Evolutionary conservation across 2,888 invertebrate species (phyloP).

Genomic region (Bellardia bayeri): DNA sequence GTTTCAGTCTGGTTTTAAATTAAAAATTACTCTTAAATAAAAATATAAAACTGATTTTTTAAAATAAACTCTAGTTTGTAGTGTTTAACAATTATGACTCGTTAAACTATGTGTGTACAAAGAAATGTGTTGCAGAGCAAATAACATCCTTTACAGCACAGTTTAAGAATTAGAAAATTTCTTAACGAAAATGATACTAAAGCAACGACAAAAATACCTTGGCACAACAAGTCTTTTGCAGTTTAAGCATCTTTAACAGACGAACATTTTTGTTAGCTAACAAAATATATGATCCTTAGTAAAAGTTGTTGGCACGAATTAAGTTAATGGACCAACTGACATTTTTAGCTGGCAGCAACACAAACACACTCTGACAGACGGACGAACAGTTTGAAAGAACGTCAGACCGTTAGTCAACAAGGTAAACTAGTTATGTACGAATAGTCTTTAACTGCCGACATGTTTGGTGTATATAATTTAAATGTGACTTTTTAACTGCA

Average conservation of each 20-base stretch:
- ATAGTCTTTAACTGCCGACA: constrained; percentile 33
- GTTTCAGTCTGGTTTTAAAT: constrained; percentile 8
- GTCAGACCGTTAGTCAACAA: constrained; percentile 3
- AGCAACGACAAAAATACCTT: constrained; percentile 6
- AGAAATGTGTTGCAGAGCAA: constrained; percentile 29
- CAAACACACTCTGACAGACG: neutral
- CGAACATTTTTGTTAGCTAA: constrained; percentile 7
- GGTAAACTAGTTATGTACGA: neutral
- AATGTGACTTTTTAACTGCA: constrained; percentile 15
- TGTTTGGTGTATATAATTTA: constrained; percentile 20
- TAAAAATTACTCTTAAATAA: constrained; percentile 30
- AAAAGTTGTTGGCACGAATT: constrained; percentile 5
- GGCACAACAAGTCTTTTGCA: constrained; percentile 1
- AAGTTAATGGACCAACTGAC: constrained; percentile 50
- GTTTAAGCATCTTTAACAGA: neutral
- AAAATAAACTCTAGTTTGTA: constrained; percentile 9
- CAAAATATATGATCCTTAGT: constrained; percentile 20
- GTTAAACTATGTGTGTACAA: neutral
- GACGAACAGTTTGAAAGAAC: neutral
- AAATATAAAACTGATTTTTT: constrained; percentile 30
- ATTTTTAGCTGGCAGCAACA: constrained; percentile 16
- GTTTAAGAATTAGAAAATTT: neutral
- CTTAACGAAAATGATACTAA: neutral
- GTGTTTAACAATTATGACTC: constrained; percentile 53
- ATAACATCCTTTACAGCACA: constrained; percentile 21